These are phyloP conservation scores for Molothrus aeneus DNA, from an alignment of 2,797 vertebrate genomes.

Conservation along the genomic window DNA sequence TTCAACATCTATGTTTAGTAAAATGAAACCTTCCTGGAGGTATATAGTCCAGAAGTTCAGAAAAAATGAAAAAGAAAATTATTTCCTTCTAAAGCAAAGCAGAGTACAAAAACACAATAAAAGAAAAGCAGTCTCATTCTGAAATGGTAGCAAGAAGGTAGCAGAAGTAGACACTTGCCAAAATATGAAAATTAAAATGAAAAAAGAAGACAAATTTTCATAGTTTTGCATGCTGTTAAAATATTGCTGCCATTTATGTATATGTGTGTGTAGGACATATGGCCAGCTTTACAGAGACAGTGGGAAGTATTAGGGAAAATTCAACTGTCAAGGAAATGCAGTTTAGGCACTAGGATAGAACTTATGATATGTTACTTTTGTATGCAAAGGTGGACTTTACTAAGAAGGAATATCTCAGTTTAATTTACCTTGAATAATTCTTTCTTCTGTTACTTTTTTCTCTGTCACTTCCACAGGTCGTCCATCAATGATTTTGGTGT, in stretches of 20 bases:
- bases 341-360: background rate
- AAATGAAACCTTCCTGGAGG: background rate
- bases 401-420: background rate
- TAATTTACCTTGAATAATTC: slow-evolving; percentile 82
- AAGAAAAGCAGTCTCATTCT: background rate
- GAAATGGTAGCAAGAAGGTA: background rate
- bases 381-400: background rate
- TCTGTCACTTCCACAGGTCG: slow-evolving; percentile 69
- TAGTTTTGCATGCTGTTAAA: background rate
- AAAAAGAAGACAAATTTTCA: background rate
- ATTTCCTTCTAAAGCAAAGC: background rate
- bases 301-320: background rate
- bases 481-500: slow-evolving; percentile 82
- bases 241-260: background rate
- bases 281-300: background rate
- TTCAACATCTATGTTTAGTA: background rate
- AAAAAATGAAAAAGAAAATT: background rate
- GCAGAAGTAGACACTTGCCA: background rate
- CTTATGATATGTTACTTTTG: background rate
- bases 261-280: background rate
- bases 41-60: background rate
- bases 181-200: background rate
- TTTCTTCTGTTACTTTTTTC: slow-evolving; percentile 77
- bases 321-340: background rate
- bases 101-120: rapidly evolving